These are phyloP conservation scores for Oreonectes daqikongensis DNA, from an alignment of 2,797 vertebrate species.

Conservation along the genomic window DNA sequence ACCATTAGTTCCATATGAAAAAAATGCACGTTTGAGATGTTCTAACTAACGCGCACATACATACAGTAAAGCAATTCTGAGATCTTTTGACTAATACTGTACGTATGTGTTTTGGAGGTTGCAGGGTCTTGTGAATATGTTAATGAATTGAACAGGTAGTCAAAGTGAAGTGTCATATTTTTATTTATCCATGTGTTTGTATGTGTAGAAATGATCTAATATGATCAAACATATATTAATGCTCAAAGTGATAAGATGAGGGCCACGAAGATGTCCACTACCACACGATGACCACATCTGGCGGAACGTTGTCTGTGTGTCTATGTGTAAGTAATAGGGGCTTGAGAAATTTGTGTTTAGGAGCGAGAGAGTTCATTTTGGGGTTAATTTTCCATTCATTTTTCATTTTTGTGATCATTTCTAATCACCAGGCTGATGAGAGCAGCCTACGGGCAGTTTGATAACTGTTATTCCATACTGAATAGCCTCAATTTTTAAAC, in stretches of 20 bases:
- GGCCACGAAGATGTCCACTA: slow-evolving; percentile 35
- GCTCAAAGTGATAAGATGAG: background rate
- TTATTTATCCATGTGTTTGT: too few relatives aligned
- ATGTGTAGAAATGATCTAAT: too few relatives aligned
- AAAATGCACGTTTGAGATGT: background rate
- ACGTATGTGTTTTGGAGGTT: background rate
- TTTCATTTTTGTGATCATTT: slow-evolving; percentile 74
- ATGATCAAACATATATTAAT: too few relatives aligned
- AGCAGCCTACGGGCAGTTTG: slow-evolving; percentile 73
- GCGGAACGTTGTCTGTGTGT: slow-evolving; percentile 27
- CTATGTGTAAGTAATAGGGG: slow-evolving; percentile 27
- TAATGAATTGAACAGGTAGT: too few relatives aligned
- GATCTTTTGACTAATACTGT: too few relatives aligned
- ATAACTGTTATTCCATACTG: slow-evolving; percentile 75
- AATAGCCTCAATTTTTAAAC: slow-evolving; percentile 80
- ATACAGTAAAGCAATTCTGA: background rate
- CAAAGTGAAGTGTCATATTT: too few relatives aligned
- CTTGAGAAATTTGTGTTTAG: slow-evolving; percentile 32
- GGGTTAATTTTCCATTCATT: slow-evolving; percentile 58
- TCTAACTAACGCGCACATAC: slow-evolving; percentile 67
- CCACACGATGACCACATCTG: slow-evolving; percentile 11
- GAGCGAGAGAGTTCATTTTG: slow-evolving; percentile 17
- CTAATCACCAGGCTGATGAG: slow-evolving; percentile 80
- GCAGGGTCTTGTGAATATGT: too few relatives aligned
- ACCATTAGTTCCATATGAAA: too few relatives aligned